Evolutionary conservation across 2,888 invertebrate species (phyloP).

Genomic region (Cerastis leucographa): DNA sequence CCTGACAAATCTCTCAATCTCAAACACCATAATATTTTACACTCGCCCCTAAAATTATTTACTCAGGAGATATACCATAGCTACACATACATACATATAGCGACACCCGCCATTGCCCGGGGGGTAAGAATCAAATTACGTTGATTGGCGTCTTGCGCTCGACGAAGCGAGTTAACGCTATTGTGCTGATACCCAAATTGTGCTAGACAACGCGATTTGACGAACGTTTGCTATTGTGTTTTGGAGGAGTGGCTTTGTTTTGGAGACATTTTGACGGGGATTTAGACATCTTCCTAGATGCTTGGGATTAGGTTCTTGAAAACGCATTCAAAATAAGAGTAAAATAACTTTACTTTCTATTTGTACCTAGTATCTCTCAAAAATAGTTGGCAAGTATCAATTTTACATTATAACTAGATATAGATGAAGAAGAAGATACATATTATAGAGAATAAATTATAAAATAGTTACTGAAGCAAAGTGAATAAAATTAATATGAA

Average conservation of each 20-base stretch:
- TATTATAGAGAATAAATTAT: too few relatives aligned
- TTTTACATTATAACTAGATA: too few relatives aligned
- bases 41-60: conserved; percentile 46
- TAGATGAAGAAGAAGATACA: too few relatives aligned
- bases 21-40: conserved; percentile 42
- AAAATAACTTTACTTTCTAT: too few relatives aligned
- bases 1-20: not conserved
- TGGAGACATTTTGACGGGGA: not conserved
- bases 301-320: not conserved
- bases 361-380: too few relatives aligned
- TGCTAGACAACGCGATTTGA: conserved; percentile 44
- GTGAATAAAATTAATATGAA: too few relatives aligned
- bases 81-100: conserved; percentile 19
- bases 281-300: not conserved
- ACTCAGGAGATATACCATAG: conserved; percentile 36
- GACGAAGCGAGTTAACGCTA: conserved; percentile 72
- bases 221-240: conserved; percentile 27
- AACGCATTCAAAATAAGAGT: not conserved
- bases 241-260: not conserved
- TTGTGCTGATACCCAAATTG: conserved; percentile 58
- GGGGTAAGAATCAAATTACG: conserved; percentile 67
- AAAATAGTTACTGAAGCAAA: too few relatives aligned
- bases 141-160: conserved; percentile 73
- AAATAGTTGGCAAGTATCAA: too few relatives aligned
- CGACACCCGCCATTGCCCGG: conserved; percentile 7